phyloP scores from a whole-genome alignment of 2,888 invertebrate genomes.

The Diarsia dahlii region DNA sequence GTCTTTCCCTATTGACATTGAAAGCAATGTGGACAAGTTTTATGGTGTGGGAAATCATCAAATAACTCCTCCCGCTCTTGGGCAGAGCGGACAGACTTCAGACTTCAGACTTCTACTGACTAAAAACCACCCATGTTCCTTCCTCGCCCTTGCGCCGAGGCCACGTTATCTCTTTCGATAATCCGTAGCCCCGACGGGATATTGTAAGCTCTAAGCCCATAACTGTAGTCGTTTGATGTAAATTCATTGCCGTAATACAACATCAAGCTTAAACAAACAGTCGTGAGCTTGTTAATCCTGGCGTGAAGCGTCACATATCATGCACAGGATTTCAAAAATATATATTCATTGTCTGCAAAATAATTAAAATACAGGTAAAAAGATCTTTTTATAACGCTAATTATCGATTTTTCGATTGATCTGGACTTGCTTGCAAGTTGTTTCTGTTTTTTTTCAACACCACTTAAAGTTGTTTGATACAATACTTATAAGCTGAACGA shows the following conservation, averaged over 20 bases:
- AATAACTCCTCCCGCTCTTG: too few relatives aligned
- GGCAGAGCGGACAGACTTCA: too few relatives aligned
- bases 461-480: neutral
- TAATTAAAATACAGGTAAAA: slow-evolving; percentile 4
- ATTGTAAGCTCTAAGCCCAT: too few relatives aligned
- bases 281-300: slow-evolving; percentile 41
- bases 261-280: slow-evolving; percentile 4
- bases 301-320: slow-evolving; percentile 50
- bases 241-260: slow-evolving; percentile 5
- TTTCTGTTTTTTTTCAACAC: neutral
- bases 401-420: slow-evolving; percentile 26
- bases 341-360: slow-evolving; percentile 21
- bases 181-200: too few relatives aligned
- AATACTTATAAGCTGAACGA: neutral
- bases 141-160: too few relatives aligned
- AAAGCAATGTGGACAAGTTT: too few relatives aligned
- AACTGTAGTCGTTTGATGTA: neutral
- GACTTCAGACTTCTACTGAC: too few relatives aligned
- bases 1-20: too few relatives aligned
- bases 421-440: neutral
- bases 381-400: neutral
- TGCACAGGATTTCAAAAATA: slow-evolving; percentile 20
- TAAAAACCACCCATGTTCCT: too few relatives aligned
- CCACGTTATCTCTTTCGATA: too few relatives aligned
- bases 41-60: too few relatives aligned